A percentile compares a stretch with the other conserved stretches of the same genome.
phyloP scores from a whole-genome alignment of 2,888 invertebrate genomes.

The Myopa tessellatipennis region DNA sequence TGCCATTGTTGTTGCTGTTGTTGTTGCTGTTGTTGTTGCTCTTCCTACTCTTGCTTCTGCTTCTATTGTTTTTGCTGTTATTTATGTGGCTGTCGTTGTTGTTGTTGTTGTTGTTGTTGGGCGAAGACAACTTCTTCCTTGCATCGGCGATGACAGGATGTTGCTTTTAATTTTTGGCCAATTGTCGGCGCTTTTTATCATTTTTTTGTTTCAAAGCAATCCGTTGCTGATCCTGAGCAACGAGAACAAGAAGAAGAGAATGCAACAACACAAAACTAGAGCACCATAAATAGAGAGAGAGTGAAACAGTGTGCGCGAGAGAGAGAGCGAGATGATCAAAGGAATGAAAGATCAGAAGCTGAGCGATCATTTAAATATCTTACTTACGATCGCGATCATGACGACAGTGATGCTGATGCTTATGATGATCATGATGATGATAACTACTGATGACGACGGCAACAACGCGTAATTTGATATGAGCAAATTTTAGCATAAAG shows the following conservation, averaged over 20 bases:
- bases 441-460: neutral
- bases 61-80: constrained; percentile 5
- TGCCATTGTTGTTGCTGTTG: constrained; percentile 25
- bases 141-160: constrained; percentile 21
- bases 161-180: constrained; percentile 28
- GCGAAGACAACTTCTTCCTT: constrained; percentile 22
- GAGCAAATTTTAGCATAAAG: constrained; percentile 21
- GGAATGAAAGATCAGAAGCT: constrained; percentile 23
- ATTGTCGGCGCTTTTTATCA: constrained; percentile 35
- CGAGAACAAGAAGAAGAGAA: constrained; percentile 15
- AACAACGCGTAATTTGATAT: constrained; percentile 24
- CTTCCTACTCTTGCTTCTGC: neutral
- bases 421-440: neutral
- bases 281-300: neutral
- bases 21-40: neutral
- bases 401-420: neutral
- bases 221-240: constrained; percentile 5
- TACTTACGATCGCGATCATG: neutral
- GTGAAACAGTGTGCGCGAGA: no score
- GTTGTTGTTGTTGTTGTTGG: constrained; percentile 15
- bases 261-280: constrained; percentile 15
- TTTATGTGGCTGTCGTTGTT: constrained; percentile 14
- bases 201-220: constrained; percentile 3
- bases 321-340: neutral
- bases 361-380: constrained; percentile 8